phyloP scores from a whole-genome alignment of 1,140 invertebrate species.

The Thereuonema tuberculata region DNA sequence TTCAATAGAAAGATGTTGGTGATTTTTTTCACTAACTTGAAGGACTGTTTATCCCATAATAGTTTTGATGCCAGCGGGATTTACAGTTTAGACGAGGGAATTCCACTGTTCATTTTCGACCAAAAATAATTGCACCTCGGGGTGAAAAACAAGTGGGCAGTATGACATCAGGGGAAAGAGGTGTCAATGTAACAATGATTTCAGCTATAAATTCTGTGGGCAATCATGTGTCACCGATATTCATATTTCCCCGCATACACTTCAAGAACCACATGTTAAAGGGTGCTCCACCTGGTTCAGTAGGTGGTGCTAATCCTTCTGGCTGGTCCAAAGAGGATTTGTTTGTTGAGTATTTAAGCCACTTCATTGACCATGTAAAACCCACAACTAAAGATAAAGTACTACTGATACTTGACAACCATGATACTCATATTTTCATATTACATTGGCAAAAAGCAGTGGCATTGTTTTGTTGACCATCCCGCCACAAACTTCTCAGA shows the following conservation, averaged over 20 bases:
- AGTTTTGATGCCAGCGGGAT: neutral
- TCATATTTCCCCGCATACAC: slow-evolving; percentile 21
- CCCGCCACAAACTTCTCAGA: too few relatives aligned
- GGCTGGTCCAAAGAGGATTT: neutral
- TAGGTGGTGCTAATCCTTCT: slow-evolving; percentile 8
- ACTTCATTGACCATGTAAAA: neutral
- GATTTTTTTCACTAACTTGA: neutral
- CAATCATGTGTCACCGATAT: slow-evolving; percentile 19
- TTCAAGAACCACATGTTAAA: slow-evolving; percentile 18
- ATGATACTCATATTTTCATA: neutral
- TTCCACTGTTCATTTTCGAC: neutral
- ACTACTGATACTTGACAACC: neutral
- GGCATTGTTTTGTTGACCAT: too few relatives aligned
- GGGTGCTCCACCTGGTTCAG: slow-evolving; percentile 17
- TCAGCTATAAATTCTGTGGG: slow-evolving; percentile 16
- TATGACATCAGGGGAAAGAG: neutral
- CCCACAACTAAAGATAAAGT: neutral
- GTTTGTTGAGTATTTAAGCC: neutral
- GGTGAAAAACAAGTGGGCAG: neutral
- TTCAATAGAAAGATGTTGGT: neutral
- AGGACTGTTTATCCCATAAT: neutral
- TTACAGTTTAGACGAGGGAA: neutral
- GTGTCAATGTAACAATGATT: slow-evolving; percentile 11
- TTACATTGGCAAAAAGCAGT: too few relatives aligned
- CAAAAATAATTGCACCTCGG: neutral